A percentile compares a stretch with the other conserved stretches of the same genome.
Conservation (phyloP, 2,888 invertebrate genomes). For the Azorinus chamasolen region DNA sequence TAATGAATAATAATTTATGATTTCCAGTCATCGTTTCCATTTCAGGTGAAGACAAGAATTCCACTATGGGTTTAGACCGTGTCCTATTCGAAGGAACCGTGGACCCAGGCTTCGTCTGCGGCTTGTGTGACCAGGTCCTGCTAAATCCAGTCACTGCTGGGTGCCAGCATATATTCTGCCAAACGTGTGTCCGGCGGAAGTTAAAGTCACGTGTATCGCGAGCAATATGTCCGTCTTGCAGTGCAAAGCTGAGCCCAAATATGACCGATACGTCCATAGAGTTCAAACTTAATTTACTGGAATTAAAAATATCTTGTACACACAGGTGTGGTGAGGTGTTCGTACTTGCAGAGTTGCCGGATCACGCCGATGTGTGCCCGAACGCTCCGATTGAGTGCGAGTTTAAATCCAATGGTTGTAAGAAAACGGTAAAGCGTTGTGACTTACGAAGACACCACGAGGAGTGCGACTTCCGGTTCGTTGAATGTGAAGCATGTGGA, state of each 20-base stretch:
- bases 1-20: too few relatives aligned
- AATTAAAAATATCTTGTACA: slow-evolving; percentile 67
- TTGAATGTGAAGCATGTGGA: slow-evolving; percentile 78
- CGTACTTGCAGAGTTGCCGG: slow-evolving; percentile 70
- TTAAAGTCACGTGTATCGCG: slow-evolving; percentile 44
- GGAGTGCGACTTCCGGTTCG: slow-evolving; percentile 72
- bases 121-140: slow-evolving; percentile 73
- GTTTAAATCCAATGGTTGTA: slow-evolving; percentile 68
- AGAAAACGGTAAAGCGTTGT: slow-evolving; percentile 66
- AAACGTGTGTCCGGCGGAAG: slow-evolving; percentile 64
- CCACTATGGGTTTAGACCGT: slow-evolving; percentile 70
- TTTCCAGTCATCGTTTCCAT: too few relatives aligned
- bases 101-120: slow-evolving; percentile 70
- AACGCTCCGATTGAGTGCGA: slow-evolving; percentile 70
- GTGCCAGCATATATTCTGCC: slow-evolving; percentile 76
- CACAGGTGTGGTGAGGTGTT: slow-evolving; percentile 72
- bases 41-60: too few relatives aligned
- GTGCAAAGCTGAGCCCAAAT: slow-evolving; percentile 44
- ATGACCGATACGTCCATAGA: slow-evolving; percentile 64
- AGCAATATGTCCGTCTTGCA: slow-evolving; percentile 69
- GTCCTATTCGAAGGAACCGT: slow-evolving; percentile 68
- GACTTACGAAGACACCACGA: slow-evolving; percentile 69
- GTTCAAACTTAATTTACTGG: slow-evolving; percentile 69
- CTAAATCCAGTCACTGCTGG: slow-evolving; percentile 71
- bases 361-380: slow-evolving; percentile 74